phyloP scores from a whole-genome alignment of 92 coral and sea anemone species.

The Phenganax marumi region DNA sequence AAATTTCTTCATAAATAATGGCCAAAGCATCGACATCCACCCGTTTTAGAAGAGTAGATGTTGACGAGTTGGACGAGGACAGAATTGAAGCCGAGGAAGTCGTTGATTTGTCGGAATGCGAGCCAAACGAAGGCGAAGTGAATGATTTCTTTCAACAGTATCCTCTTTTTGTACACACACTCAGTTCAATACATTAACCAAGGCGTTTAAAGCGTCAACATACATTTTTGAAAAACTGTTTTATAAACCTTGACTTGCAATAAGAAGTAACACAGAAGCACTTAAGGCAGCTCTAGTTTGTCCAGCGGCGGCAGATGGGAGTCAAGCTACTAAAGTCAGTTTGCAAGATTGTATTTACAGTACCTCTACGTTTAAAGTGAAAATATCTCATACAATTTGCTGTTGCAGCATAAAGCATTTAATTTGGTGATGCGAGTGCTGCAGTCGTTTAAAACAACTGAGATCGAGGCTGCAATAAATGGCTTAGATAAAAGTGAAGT shows the following conservation, averaged over 20 bases:
- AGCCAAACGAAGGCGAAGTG: conserved; percentile 97
- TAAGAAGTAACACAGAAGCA: conserved; percentile 78
- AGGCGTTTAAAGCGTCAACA: too few relatives aligned
- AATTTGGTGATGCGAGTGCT: conserved; percentile 78
- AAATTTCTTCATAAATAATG: conserved; percentile 51
- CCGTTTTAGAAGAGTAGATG: conserved; percentile 85
- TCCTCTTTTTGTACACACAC: conserved; percentile 55
- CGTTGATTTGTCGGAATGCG: conserved; percentile 80
- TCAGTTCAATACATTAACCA: too few relatives aligned
- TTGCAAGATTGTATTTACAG: not conserved
- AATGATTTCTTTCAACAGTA: conserved; percentile 86
- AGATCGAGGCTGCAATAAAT: conserved; percentile 75
- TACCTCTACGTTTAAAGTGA: not conserved
- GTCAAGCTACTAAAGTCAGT: conserved; percentile 81
- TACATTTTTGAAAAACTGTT: not conserved
- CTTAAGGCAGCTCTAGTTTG: conserved; percentile 76
- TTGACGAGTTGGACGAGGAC: conserved; percentile 90
- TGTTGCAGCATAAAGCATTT: conserved; percentile 79
- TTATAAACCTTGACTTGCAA: conserved; percentile 58
- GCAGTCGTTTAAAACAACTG: conserved; percentile 67
- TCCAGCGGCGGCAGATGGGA: conserved; percentile 81
- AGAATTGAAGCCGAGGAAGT: conserved; percentile 86
- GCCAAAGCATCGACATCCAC: conserved; percentile 88
- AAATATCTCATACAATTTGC: not conserved
- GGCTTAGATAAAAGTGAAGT: conserved; percentile 66